Evolutionary conservation across 2,113 vertebrate genomes (phyloP), one percentile per base, ranked within the genome.

Genomic region (Hydrochoerus hydrochaeris): DNA sequence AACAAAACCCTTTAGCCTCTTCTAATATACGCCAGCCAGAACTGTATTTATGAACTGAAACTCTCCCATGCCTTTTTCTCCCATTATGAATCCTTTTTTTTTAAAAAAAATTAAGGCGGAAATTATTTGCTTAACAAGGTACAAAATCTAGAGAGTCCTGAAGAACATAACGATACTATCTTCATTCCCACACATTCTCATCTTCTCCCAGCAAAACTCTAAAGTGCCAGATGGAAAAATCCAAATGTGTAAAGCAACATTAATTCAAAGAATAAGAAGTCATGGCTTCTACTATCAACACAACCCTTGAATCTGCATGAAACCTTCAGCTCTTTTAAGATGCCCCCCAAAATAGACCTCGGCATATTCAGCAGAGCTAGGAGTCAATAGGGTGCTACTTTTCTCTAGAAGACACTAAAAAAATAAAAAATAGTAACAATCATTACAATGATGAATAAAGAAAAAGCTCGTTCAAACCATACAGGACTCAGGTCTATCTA

Each of bases 1-100:
- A 97, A 98, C 92, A 98, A 90, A 97, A 95, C 97, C 97, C 97
- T 97, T 97, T 97, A 97, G 97, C 96, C 96, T 97, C 95, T 97
- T 97, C 97, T 97, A 97, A 93, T 85, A 88, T 60, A 96, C 12
- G 58, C 95, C 96, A 97, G 92, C 90, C 97, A 97, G 69, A 97
- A 97, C 1, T 96, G 88, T 95, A 96, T 69, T 95, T 88, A 97
- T 73, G 92, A 97, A 93, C 2, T 94, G 69, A 96, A 97, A 97
- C 88, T 96, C 71, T 93, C 97, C 94, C 96, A 85, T 83, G 77
- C 95, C 95, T 93, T 97, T 97, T 69, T 93, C 86, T 97, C 97
- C 96, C 97, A 97, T 17, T 92, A 90, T 44, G 85, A 95, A 93
- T 87, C 46, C 49, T 60, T 83, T 81, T 14, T 14, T 38, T 6